Percentiles rank a stretch among this genome's conserved stretches.
Conservation (phyloP, 2,888 invertebrate species). For the Heliconius charithonia region DNA sequence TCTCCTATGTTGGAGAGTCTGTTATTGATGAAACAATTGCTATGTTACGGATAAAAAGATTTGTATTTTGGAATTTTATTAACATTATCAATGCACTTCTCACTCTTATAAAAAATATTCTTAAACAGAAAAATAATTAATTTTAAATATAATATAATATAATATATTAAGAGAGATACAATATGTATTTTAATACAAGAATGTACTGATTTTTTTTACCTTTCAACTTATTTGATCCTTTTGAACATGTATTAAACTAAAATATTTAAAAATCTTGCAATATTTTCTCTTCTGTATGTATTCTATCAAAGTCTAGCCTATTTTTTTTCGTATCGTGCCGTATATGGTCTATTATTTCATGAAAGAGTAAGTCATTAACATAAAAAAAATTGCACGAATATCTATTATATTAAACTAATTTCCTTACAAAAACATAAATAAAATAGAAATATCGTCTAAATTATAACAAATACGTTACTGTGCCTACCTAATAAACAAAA, state of each 20-base stretch:
- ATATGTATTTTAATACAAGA: background rate
- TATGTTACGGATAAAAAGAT: background rate
- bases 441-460: no score
- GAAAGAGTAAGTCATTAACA: no score
- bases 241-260: background rate
- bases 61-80: no score
- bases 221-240: background rate
- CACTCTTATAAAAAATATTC: background rate
- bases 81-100: background rate
- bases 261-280: background rate
- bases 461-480: no score
- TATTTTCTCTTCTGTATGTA: background rate
- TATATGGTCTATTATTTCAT: no score
- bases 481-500: background rate
- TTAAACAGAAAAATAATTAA: no score
- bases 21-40: constrained; percentile 5
- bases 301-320: background rate
- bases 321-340: no score
- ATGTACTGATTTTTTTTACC: background rate
- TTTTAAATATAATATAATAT: no score
- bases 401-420: no score
- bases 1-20: background rate
- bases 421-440: no score
- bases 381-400: no score
- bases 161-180: background rate